Percentiles rank a stretch among this genome's conserved stretches.
These are phyloP conservation scores for Petrocephalus zakoni DNA, from an alignment of 2,113 vertebrate species.

Conservation along the genomic window DNA sequence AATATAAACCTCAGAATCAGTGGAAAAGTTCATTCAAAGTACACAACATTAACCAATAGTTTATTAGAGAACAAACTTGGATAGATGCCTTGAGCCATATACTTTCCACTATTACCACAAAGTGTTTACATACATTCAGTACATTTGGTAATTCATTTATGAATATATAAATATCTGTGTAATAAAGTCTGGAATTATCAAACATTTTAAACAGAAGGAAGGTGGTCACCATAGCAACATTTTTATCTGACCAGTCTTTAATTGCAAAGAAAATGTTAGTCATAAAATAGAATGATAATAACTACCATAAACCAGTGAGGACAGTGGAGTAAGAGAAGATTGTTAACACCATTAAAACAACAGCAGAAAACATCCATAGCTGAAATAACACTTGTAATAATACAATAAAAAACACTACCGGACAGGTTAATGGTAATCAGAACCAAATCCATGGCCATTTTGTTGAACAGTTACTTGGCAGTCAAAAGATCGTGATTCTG, in stretches of 20 bases:
- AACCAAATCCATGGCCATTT: neutral
- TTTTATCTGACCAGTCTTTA: neutral
- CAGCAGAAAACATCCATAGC: neutral
- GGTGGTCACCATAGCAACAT: neutral
- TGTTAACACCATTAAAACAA: neutral
- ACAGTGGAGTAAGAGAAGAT: neutral
- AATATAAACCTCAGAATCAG: neutral
- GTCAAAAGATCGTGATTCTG: neutral
- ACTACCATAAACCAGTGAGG: neutral
- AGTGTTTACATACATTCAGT: neutral
- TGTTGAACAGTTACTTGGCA: neutral
- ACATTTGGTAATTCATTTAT: neutral
- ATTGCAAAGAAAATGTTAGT: neutral
- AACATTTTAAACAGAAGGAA: neutral
- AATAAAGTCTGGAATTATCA: neutral
- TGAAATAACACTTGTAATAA: neutral
- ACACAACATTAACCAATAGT: neutral
- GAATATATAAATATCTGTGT: neutral
- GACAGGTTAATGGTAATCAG: neutral
- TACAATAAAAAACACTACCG: neutral
- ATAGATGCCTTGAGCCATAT: neutral
- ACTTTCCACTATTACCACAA: neutral
- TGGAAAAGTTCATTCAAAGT: neutral
- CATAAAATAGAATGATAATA: neutral
- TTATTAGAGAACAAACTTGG: neutral